Base-by-base conservation (phyloP, 2,113 vertebrate genomes). In the Perca schrenkii region DNA sequence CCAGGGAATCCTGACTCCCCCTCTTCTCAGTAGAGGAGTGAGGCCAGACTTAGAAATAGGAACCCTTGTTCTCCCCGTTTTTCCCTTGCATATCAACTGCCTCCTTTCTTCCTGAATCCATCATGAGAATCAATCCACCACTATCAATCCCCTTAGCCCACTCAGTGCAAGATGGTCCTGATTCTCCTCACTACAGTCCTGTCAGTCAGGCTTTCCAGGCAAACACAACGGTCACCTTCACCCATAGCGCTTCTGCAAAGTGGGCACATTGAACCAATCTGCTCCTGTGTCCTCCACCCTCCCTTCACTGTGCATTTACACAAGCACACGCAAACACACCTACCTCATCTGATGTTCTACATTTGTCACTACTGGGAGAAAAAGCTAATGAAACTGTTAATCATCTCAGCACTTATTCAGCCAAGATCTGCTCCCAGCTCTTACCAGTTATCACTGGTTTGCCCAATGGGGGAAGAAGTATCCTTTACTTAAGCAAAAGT, bases 11-110 rank as follows among this genome's bases (percentile, higher is more conserved):
- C 88, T 88, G n/a, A 70, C 85, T 77, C 84, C 70, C 62, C 40
- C 61, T 70, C 73, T 74, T 74, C 67, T 16, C 1, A 6, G 74
- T 36, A 31, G 67, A 86, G 49, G 58, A 85, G 79, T 47, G 52
- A 82, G 76, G 82, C 74, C 28, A 53, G 65, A 57, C 68, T 91
- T 93, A 90, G 87, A 93, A 92, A 92, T 93, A 93, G 88, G 78
- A 84, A 28, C 47, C 14, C 31, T 62, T 63, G 63, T 87, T 88
- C 74, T 88, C 54, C 67, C 31, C 21, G 8, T 83, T 66, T 1
- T 66, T 52, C 52, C 74, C 47, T 22, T 34, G 53, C 56, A 82
- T 77, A 43, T 79, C 72, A 83, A 25, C 61, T 0, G 8, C 61
- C 34, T 70, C 66, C 28, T 65, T 52, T 66, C 58, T 53, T 53